phyloP scores from a whole-genome alignment of 2,888 invertebrate species.

The Microctonus brassicae region DNA sequence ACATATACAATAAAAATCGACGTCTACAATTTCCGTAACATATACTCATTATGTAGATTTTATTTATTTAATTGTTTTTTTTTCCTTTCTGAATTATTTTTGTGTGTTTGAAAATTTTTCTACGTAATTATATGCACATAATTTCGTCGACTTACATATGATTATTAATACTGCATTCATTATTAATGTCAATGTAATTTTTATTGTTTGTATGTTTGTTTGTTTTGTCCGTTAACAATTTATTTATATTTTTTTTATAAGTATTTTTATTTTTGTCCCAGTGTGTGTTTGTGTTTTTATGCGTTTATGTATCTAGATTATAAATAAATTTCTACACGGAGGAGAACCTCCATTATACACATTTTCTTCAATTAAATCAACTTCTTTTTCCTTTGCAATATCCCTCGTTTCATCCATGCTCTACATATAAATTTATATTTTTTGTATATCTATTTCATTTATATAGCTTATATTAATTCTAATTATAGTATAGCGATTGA shows the following conservation, averaged over 20 bases:
- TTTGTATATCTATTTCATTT: constrained; percentile 16
- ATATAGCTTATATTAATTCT: constrained; percentile 26
- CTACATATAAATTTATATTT: constrained; percentile 41
- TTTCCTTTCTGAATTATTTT: not conserved
- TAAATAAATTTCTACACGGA: constrained; percentile 6
- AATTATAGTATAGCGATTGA: constrained; percentile 27
- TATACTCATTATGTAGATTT: constrained; percentile 11
- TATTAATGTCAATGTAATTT: constrained; percentile 45
- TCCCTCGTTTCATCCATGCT: constrained; percentile 25
- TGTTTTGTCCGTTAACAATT: too few species aligned
- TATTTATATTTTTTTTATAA: not conserved
- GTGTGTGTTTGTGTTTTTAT: not conserved
- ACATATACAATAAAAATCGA: not conserved
- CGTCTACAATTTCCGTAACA: constrained; percentile 10
- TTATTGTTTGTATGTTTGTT: constrained; percentile 1
- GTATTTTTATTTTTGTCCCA: not conserved
- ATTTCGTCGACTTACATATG: constrained; percentile 55
- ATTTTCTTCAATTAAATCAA: constrained; percentile 3
- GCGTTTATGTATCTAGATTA: constrained; percentile 3
- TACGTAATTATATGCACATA: constrained; percentile 33
- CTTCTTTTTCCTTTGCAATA: not conserved
- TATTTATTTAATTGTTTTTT: not conserved
- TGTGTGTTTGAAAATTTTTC: not conserved
- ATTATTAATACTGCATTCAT: constrained; percentile 68
- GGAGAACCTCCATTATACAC: not conserved